A percentile compares a stretch with the other conserved stretches of the same genome.
Evolutionary conservation across 2,888 invertebrate genomes (phyloP).

Genomic region (Coronaproctus castanopsis): DNA sequence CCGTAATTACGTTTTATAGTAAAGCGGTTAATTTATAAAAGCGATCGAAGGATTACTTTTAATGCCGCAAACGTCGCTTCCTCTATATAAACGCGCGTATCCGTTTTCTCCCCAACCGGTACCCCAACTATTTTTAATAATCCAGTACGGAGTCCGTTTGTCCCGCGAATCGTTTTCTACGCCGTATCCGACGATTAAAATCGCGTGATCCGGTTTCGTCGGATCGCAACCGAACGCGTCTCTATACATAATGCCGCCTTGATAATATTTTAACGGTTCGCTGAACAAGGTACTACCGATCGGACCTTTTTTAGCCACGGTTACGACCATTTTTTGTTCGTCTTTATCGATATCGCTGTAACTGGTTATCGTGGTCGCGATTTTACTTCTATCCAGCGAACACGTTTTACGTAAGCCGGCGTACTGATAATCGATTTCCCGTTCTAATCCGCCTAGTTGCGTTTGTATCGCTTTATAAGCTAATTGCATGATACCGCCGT

Average conservation of each 20-base stretch:
- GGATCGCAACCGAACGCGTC: conserved; percentile 61
- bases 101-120: conserved; percentile 69
- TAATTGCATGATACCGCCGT: conserved; percentile 36
- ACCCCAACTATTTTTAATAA: conserved; percentile 91
- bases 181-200: not conserved
- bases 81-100: conserved; percentile 82
- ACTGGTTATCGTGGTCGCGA: conserved; percentile 46
- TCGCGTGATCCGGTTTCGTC: conserved; percentile 56
- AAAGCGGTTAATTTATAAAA: conserved; percentile 27
- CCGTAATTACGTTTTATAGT: too few species aligned
- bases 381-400: conserved; percentile 40
- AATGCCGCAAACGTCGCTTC: conserved; percentile 85
- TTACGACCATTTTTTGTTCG: conserved; percentile 77
- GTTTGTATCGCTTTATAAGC: conserved; percentile 46
- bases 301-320: conserved; percentile 77
- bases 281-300: conserved; percentile 91
- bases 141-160: conserved; percentile 71
- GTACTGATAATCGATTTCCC: conserved; percentile 80
- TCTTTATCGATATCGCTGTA: conserved; percentile 69
- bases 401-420: conserved; percentile 63
- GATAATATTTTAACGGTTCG: conserved; percentile 89
- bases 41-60: conserved; percentile 80
- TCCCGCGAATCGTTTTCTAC: conserved; percentile 35
- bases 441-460: conserved; percentile 68
- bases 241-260: conserved; percentile 86